Percentiles rank a stretch among this genome's conserved stretches.
These are phyloP conservation scores for Wasmannia auropunctata DNA, from an alignment of 1,140 invertebrate species.

Conservation along the genomic window DNA sequence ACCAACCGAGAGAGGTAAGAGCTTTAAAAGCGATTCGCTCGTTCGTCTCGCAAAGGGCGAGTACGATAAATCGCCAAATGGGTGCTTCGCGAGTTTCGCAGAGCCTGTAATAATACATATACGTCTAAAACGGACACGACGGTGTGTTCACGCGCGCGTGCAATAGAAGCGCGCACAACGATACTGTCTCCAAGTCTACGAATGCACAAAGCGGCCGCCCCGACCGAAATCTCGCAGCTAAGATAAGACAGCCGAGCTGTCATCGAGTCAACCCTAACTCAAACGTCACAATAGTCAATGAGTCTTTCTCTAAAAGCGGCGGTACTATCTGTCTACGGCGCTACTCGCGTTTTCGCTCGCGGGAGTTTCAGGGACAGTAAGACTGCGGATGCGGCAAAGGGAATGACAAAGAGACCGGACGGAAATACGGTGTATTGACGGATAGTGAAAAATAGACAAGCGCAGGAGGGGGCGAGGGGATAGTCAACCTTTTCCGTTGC, in stretches of 20 bases:
- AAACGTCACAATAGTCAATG: conserved; percentile 75
- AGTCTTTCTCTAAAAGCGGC: conserved; percentile 44
- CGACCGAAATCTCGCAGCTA: conserved; percentile 72
- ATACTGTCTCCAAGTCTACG: conserved; percentile 72
- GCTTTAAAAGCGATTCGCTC: background rate
- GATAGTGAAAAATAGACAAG: background rate
- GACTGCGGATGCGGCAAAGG: background rate
- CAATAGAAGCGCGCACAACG: conserved; percentile 5
- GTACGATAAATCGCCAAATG: conserved; percentile 7
- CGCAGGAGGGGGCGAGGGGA: no score
- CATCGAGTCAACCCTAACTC: conserved; percentile 80
- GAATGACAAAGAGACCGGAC: conserved; percentile 2
- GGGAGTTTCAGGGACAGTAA: conserved; percentile 36
- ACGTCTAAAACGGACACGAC: background rate
- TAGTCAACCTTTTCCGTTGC: background rate
- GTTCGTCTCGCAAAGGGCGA: conserved; percentile 7
- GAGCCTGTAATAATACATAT: background rate
- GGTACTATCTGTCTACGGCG: conserved; percentile 32
- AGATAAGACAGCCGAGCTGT: conserved; percentile 75
- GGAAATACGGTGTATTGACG: conserved; percentile 2
- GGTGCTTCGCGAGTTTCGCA: conserved; percentile 18
- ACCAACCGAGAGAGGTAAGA: background rate
- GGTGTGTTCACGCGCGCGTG: background rate
- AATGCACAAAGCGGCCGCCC: conserved; percentile 40
- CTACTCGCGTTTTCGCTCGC: conserved; percentile 19